Conservation (phyloP, 2,797 vertebrate species). For the Trematomus bernacchii region DNA sequence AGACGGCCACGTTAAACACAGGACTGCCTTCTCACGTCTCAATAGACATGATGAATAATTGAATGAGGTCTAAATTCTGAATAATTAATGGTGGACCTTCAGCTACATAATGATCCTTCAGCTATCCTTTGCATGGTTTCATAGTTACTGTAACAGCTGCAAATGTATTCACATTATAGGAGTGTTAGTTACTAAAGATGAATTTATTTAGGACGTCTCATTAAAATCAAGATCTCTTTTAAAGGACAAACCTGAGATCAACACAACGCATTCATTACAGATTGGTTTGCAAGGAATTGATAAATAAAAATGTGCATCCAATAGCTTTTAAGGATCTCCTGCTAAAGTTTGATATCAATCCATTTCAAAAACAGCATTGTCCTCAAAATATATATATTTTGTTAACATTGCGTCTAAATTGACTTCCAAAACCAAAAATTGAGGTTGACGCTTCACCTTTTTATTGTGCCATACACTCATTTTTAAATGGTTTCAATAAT, state of each 20-base stretch:
- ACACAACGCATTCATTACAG: not conserved
- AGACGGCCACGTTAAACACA: slow-evolving; percentile 6
- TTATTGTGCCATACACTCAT: not conserved
- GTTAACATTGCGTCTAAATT: no score
- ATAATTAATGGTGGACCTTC: slow-evolving; percentile 3
- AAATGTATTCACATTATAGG: no score
- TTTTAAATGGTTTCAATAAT: not conserved
- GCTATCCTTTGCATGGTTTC: not conserved
- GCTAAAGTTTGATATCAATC: no score
- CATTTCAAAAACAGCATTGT: not conserved
- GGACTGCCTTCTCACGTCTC: slow-evolving; percentile 3
- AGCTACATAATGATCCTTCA: not conserved
- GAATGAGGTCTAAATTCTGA: not conserved
- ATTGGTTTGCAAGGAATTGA: not conserved
- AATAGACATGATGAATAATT: slow-evolving; percentile 30
- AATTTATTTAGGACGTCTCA: not conserved
- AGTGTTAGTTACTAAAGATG: not conserved
- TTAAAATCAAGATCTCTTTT: not conserved
- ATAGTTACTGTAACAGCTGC: not conserved
- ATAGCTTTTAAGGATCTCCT: not conserved
- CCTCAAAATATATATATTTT: not conserved
- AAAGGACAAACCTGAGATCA: not conserved
- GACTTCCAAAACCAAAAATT: no score
- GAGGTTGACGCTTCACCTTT: not conserved
- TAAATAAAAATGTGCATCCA: not conserved